Conservation (phyloP, 2,113 vertebrate genomes). For the Mobula birostris region DNA sequence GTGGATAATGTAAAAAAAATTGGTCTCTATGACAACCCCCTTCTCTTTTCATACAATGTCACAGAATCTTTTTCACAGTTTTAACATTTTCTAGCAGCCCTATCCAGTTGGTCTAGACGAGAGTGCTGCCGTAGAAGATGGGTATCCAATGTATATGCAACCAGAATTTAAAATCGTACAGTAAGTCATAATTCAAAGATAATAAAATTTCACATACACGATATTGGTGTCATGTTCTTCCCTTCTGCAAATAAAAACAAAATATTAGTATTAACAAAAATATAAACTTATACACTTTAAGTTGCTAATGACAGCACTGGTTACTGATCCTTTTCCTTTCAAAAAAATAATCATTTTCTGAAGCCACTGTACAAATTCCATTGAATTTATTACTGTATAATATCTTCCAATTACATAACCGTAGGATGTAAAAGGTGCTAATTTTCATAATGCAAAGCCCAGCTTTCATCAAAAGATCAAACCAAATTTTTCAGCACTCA, state of each 20-base stretch:
- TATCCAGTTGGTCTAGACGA: not conserved
- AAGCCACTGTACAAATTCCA: not conserved
- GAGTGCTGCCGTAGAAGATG: not conserved
- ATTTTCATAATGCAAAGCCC: too few species aligned
- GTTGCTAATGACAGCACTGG: not conserved
- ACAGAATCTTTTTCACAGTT: not conserved
- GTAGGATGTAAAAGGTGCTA: too few species aligned
- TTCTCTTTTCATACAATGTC: not conserved
- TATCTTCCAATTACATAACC: too few species aligned
- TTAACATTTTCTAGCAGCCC: not conserved
- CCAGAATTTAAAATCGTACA: not conserved
- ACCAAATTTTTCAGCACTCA: too few species aligned
- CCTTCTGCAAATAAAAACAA: conserved; percentile 11
- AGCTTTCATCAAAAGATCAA: too few species aligned
- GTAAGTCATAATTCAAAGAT: not conserved
- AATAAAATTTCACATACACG: conserved; percentile 27
- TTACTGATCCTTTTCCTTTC: not conserved
- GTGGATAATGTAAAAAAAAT: not conserved
- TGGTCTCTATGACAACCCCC: not conserved
- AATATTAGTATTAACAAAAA: not conserved
- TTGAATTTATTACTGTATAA: not conserved
- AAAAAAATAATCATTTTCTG: not conserved
- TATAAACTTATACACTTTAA: not conserved
- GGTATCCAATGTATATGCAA: not conserved
- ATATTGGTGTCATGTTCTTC: conserved; percentile 7